Evolutionary conservation across 1,140 invertebrate species (phyloP).

Genomic region (Anthonomus grandis): DNA sequence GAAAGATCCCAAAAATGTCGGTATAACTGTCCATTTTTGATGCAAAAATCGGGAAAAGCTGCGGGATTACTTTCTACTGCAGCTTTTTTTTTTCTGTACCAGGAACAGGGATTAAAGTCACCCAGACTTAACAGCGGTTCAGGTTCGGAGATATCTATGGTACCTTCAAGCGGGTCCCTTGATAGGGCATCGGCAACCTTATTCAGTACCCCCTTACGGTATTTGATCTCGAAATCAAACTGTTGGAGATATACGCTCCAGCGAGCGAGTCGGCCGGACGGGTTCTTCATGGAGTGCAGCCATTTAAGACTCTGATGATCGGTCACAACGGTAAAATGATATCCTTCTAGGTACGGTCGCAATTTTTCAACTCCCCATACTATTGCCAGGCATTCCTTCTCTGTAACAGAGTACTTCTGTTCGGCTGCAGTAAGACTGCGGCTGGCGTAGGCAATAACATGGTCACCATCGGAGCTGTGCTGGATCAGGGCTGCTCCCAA

Average conservation of each 20-base stretch:
- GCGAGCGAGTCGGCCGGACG: constrained; percentile 45
- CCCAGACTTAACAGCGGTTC: too few relatives aligned
- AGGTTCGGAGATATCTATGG: too few relatives aligned
- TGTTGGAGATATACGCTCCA: constrained; percentile 44
- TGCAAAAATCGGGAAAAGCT: too few relatives aligned
- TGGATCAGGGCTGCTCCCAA: constrained; percentile 42
- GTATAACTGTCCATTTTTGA: too few relatives aligned
- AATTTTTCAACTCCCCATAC: constrained; percentile 48
- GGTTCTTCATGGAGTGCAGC: constrained; percentile 48
- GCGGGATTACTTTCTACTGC: too few relatives aligned
- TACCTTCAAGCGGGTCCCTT: too few relatives aligned
- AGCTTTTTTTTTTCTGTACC: too few relatives aligned
- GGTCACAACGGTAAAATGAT: constrained; percentile 37
- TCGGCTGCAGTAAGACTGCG: constrained; percentile 38
- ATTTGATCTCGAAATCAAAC: constrained; percentile 21
- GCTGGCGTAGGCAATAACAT: constrained; percentile 36
- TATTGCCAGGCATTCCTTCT: constrained; percentile 47
- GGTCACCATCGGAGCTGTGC: constrained; percentile 31
- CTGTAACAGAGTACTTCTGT: constrained; percentile 36
- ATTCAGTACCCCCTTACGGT: constrained; percentile 7
- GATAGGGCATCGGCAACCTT: constrained; percentile 8
- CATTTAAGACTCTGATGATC: constrained; percentile 26
- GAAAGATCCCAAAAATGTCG: too few relatives aligned
- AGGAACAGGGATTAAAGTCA: too few relatives aligned
- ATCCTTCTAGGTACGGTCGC: constrained; percentile 43